phyloP scores from a whole-genome alignment of 2,888 invertebrate species.

The Byasa hedistus region DNA sequence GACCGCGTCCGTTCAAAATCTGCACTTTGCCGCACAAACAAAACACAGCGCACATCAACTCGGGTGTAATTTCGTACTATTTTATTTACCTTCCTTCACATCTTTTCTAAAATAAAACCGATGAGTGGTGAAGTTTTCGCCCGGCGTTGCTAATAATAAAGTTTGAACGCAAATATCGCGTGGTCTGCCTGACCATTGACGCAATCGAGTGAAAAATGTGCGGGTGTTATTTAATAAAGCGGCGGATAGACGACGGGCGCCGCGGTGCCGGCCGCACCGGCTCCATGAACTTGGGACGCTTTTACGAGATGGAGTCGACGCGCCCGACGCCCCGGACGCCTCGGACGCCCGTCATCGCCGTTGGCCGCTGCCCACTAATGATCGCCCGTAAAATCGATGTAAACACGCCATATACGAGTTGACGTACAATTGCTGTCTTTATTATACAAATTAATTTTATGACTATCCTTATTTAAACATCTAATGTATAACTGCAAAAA shows the following conservation, averaged over 20 bases:
- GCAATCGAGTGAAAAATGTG: constrained; percentile 75
- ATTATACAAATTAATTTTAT: constrained; percentile 30
- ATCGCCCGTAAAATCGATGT: constrained; percentile 55
- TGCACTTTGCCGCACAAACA: constrained; percentile 54
- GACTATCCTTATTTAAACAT: constrained; percentile 29
- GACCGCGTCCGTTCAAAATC: constrained; percentile 48
- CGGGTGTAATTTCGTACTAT: constrained; percentile 62
- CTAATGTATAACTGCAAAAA: background rate
- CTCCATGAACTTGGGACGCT: constrained; percentile 66
- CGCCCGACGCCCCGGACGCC: constrained; percentile 28
- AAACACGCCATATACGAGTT: constrained; percentile 51
- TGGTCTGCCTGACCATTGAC: constrained; percentile 72
- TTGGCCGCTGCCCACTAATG: constrained; percentile 46
- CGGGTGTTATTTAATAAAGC: constrained; percentile 69
- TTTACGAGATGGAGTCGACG: constrained; percentile 37
- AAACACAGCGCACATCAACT: constrained; percentile 56
- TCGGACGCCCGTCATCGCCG: constrained; percentile 31
- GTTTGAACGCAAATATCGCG: constrained; percentile 74
- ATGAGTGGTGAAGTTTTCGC: constrained; percentile 71
- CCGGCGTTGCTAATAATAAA: constrained; percentile 72
- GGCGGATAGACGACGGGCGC: constrained; percentile 64
- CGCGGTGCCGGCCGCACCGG: constrained; percentile 45
- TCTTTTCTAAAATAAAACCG: constrained; percentile 70
- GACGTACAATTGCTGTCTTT: constrained; percentile 37
- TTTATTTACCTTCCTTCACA: constrained; percentile 71